Evolutionary conservation across 2,113 vertebrate species (phyloP).

Genomic region (Cromileptes altivelis): DNA sequence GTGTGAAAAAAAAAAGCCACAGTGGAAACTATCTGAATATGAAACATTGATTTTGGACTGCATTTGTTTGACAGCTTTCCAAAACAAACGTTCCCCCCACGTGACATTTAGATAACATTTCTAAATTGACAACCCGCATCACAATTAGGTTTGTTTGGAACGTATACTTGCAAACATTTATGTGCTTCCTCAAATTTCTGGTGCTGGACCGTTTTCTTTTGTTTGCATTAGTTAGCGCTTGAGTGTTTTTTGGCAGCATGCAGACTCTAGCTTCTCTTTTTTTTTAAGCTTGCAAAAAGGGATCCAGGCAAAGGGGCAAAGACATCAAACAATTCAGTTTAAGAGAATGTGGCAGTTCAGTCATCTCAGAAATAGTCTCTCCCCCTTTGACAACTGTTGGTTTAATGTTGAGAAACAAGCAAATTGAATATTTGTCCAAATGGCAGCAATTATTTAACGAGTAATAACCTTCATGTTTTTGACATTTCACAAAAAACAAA

Average conservation of each 20-base stretch:
- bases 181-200: constrained; percentile 60
- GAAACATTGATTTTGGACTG: constrained; percentile 46
- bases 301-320: constrained; percentile 26
- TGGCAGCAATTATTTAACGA: constrained; percentile 8
- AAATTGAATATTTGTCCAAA: constrained; percentile 22
- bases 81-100: constrained; percentile 42
- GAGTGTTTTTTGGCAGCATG: constrained; percentile 59
- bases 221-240: constrained; percentile 50
- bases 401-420: constrained; percentile 5
- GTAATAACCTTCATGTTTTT: constrained; percentile 2
- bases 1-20: constrained; percentile 4
- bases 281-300: constrained; percentile 22
- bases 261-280: constrained; percentile 17
- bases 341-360: constrained; percentile 27
- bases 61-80: constrained; percentile 53
- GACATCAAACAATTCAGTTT: constrained; percentile 21
- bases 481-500: neutral
- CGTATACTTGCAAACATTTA: constrained; percentile 63
- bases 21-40: constrained; percentile 38
- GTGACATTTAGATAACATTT: constrained; percentile 51
- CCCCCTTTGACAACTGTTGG: neutral
- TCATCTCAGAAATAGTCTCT: constrained; percentile 27
- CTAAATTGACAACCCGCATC: constrained; percentile 39
- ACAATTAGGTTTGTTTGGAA: constrained; percentile 67
- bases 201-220: constrained; percentile 33